Evolutionary conservation across 2,113 vertebrate genomes (phyloP).

Genomic region (Datnioides undecimradiatus): DNA sequence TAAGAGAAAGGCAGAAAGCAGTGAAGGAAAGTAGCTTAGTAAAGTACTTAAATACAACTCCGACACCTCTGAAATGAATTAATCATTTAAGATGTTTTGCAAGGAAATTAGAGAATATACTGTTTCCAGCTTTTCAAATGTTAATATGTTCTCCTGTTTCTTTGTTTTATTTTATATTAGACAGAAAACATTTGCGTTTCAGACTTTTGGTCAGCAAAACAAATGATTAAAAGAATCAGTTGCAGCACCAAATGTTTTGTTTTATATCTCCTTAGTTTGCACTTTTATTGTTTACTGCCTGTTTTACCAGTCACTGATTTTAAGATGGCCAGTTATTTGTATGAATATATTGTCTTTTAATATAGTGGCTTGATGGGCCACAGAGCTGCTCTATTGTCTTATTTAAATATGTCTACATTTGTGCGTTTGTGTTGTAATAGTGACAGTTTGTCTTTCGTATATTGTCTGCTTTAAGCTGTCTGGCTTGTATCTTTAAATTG

Average conservation of each 20-base stretch:
- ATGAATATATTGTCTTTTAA: not conserved
- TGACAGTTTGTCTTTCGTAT: not conserved
- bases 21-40: not conserved
- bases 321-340: not conserved
- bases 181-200: not conserved
- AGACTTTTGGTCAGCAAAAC: not conserved
- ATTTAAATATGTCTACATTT: not conserved
- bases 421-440: not conserved
- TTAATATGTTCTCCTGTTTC: not conserved
- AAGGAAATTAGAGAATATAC: not conserved
- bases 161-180: not conserved
- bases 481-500: not conserved
- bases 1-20: conserved; percentile 13
- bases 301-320: not conserved
- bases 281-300: not conserved
- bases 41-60: not conserved
- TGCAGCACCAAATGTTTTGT: not conserved
- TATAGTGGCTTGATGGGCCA: not conserved
- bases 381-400: not conserved
- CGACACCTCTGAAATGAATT: not conserved
- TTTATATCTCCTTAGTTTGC: not conserved
- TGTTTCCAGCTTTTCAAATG: not conserved
- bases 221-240: too few species aligned
- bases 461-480: conserved; percentile 1
- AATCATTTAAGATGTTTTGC: not conserved